Base-by-base conservation (phyloP, 2,888 invertebrate genomes). In the Listrodromus nycthemerus region DNA sequence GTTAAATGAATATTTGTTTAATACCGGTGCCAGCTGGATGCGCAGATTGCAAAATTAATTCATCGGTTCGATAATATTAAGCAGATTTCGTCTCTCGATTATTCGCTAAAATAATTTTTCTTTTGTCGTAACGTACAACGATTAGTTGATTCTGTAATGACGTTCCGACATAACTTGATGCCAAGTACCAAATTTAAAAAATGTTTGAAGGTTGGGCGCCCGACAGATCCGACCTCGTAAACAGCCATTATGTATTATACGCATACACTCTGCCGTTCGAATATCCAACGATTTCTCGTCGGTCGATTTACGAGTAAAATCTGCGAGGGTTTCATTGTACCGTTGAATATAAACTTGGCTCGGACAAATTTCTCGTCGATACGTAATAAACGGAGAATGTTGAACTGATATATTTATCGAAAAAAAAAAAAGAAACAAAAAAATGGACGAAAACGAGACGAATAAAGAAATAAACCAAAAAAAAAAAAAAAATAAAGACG, bases 361-460 rank as follows among this genome's bases (percentile, higher is more conserved):
- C 45, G 67, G 80, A 80, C 80, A 83, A 83, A 83, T 83, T 52
- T 80, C 80, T 69, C 52, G 67, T 63, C 67, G 71, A 73, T 80
- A 67, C 63, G 50, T 70, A 63, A 74, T 78, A 83, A 67, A 83
- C 61, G 58, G 50, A 63, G 71, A 52, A 69, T 21, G 41, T 61
- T 66, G 45, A 52, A 21, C 33, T 10, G 27, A 30, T 52, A 37
- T 61, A 61, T 66, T 58, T n/a, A 52, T 41, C 16, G 10, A 5
- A 21, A 21, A 66, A 58, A 48, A 66, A 78, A 21, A 45, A 3
- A 61, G 3, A 30, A 21, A 52, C 24, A 24, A 27, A 21, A 24
- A 41, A 3, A 27, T 50, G 30, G n/a, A 27, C 41, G 55, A 50
- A 19, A 52, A 21, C 52, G 19, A 52, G 19, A 52, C 52, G 52